Base-by-base conservation (phyloP, 35 echinoderm and acorn worm species). In the Nesometra sesokonis region DNA sequence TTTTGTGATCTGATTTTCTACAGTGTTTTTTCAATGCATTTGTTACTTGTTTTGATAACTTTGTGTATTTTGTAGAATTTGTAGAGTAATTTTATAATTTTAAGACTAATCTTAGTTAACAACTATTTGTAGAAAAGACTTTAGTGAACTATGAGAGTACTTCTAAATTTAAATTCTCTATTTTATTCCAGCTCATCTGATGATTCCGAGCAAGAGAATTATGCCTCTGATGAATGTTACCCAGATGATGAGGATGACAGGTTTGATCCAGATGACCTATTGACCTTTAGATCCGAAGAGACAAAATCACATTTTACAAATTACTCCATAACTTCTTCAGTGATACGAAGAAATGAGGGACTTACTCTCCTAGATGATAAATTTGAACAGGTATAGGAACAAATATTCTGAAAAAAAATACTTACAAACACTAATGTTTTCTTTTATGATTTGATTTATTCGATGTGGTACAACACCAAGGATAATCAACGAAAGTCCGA, bases 331-430 rank as follows among this genome's bases (percentile, higher is more conserved):
- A 92, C 89, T 9, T 98, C 95, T 77, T 98, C 95, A 0, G 92
- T 98, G 29, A 98, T 98, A n/a, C 90, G 87, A 35, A 89, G 95
- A 82, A 94, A 89, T 17, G 92, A 94, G 36, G 95, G 92, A 32
- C 87, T 98, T 5, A 92, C 95, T 0, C 82, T 98, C 0, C 87
- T 98, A 27, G 95, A 98, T 35, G 95, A 98, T 88, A 91, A 93
- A 82, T 98, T 98, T 92, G 95, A 98, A 89, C 94, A 98, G 95
- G 95, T 98, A 87, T 0, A n/a, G n/a, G n/a, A n/a, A n/a, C n/a
- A n/a, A n/a, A n/a, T n/a, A n/a, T n/a, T n/a, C n/a, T n/a, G n/a
- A n/a, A n/a, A n/a, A n/a, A n/a, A n/a, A n/a, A n/a, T n/a, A n/a
- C n/a, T n/a, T n/a, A n/a, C n/a, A n/a, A n/a, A n/a, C n/a, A n/a